phyloP scores from a whole-genome alignment of 2,888 invertebrate species.

The Hypena proboscidalis region DNA sequence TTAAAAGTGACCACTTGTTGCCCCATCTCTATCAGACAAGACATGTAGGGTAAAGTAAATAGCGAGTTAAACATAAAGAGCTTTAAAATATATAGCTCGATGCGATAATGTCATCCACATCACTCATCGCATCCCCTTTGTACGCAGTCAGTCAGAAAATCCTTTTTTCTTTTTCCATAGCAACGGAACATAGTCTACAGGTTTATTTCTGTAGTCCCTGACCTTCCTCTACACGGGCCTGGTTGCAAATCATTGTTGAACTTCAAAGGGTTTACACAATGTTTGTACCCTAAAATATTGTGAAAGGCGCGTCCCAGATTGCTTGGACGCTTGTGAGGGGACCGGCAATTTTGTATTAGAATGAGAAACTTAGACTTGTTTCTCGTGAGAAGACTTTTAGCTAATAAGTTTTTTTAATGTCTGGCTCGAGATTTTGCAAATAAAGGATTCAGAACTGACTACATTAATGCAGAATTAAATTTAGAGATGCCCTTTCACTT shows the following conservation, averaged over 20 bases:
- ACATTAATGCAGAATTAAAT: no score
- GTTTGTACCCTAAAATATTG: conserved; percentile 7
- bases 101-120: no score
- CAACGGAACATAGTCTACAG: conserved; percentile 1
- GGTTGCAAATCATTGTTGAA: conserved; percentile 17
- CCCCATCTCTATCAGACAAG: no score
- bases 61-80: no score
- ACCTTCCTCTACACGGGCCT: conserved; percentile 27
- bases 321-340: conserved; percentile 1
- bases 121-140: no score
- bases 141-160: no score
- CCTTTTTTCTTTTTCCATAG: not conserved
- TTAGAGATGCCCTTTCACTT: no score
- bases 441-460: no score
- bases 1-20: no score
- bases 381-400: conserved; percentile 13
- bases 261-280: conserved; percentile 14
- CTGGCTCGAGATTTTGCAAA: no score
- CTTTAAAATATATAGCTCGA: no score
- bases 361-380: conserved; percentile 5
- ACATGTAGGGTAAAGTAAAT: no score
- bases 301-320: conserved; percentile 6
- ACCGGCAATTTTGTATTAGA: conserved; percentile 7
- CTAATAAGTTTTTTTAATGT: not conserved
- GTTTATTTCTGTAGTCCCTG: conserved; percentile 11